phyloP scores from a whole-genome alignment of 2,113 vertebrate genomes.

The Chionodraco myersi region DNA sequence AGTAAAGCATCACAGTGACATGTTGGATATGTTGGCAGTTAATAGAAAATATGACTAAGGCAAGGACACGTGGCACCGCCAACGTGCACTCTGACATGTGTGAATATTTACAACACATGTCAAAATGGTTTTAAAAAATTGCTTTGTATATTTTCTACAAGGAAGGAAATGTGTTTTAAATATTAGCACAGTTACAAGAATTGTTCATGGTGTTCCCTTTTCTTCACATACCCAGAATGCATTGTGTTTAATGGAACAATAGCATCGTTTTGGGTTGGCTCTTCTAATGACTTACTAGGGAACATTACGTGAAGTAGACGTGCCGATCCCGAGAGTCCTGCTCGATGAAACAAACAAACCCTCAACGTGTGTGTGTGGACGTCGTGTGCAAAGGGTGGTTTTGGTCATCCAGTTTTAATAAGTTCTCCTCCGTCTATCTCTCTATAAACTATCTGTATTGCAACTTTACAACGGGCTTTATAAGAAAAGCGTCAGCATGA shows the following conservation, averaged over 20 bases:
- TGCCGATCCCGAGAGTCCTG: background rate
- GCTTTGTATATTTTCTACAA: no score
- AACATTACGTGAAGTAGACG: background rate
- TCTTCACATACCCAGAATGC: background rate
- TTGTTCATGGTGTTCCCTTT: background rate
- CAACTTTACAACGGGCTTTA: slow-evolving; percentile 7
- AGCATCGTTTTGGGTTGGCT: background rate
- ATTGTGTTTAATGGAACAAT: background rate
- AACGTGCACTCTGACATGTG: no score
- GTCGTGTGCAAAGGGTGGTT: background rate
- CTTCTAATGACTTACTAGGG: background rate
- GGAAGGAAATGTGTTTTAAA: no score
- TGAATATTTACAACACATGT: no score
- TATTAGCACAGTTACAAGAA: no score
- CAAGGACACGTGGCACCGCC: no score
- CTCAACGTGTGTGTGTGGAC: background rate
- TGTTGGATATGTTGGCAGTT: no score
- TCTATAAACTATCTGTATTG: background rate
- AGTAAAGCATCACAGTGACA: no score
- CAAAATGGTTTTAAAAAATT: no score
- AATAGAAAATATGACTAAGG: no score
- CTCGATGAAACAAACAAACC: slow-evolving; percentile 9
- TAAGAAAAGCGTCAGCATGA: background rate
- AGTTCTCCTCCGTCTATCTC: background rate
- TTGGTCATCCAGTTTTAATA: no score